Percentiles rank a stretch among this genome's conserved stretches.
phyloP scores from a whole-genome alignment of 2,797 vertebrate species.

The Amniataba percoides region DNA sequence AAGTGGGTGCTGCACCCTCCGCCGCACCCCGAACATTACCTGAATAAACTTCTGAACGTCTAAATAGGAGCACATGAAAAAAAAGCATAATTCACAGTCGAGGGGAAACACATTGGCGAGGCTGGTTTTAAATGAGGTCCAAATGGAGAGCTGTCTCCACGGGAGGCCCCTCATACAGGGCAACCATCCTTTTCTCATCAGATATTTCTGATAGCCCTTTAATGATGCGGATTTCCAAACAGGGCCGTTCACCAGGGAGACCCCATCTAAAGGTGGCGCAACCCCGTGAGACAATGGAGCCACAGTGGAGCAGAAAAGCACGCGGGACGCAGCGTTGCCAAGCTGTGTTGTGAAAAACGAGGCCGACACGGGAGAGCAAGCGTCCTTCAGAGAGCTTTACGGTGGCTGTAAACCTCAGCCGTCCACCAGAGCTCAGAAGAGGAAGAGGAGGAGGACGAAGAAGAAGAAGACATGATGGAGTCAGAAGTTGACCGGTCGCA shows the following conservation, averaged over 20 bases:
- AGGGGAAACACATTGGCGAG: constrained; percentile 65
- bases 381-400: neutral
- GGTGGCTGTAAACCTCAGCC: constrained; percentile 34
- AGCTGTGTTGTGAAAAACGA: constrained; percentile 43
- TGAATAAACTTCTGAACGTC: constrained; percentile 61
- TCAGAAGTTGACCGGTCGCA: constrained; percentile 58
- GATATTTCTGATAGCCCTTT: constrained; percentile 70
- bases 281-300: constrained; percentile 56
- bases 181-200: constrained; percentile 56
- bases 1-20: constrained; percentile 33
- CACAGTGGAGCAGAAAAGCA: constrained; percentile 42
- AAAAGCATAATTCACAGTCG: constrained; percentile 61
- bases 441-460: neutral
- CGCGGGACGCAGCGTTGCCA: constrained; percentile 38
- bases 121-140: constrained; percentile 72
- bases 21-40: constrained; percentile 33
- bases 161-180: constrained; percentile 62
- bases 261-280: constrained; percentile 59
- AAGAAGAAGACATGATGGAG: constrained; percentile 51
- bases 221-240: constrained; percentile 70
- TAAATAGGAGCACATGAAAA: constrained; percentile 53
- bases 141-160: constrained; percentile 70
- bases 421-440: neutral
- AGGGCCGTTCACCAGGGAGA: constrained; percentile 49
- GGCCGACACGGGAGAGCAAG: constrained; percentile 13